A percentile compares a stretch with the other conserved stretches of the same genome.
Conservation (phyloP, 2,113 vertebrate genomes). For the Odocoileus hemionus region DNA sequence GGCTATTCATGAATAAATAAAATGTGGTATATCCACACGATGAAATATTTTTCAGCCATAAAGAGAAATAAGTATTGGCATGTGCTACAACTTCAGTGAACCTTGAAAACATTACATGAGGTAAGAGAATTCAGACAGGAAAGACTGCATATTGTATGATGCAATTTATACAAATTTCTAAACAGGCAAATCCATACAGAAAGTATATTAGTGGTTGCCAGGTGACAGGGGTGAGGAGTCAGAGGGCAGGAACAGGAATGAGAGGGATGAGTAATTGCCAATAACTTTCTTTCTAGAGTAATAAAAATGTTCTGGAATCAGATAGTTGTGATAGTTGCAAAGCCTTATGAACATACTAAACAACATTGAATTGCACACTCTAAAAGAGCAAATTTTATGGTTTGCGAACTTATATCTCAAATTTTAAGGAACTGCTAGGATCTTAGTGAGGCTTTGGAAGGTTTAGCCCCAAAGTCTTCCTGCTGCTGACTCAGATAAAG, state of each 20-base stretch:
- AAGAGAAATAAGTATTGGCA: not conserved
- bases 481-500: not conserved
- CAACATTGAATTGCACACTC: not conserved
- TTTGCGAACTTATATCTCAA: not conserved
- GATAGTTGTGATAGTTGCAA: not conserved
- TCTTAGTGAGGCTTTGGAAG: not conserved
- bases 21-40: not conserved
- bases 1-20: not conserved
- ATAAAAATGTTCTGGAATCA: not conserved
- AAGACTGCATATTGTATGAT: not conserved
- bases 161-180: not conserved
- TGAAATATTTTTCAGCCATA: not conserved
- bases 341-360: not conserved
- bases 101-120: not conserved
- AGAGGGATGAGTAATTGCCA: not conserved
- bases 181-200: not conserved
- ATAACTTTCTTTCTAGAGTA: not conserved
- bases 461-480: not conserved
- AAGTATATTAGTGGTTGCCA: not conserved
- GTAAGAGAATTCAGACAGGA: not conserved
- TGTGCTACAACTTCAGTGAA: not conserved
- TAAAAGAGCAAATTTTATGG: not conserved
- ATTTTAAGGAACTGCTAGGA: not conserved
- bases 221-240: not conserved
- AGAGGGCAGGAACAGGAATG: not conserved